A percentile compares a stretch with the other conserved stretches of the same genome.
phyloP scores from a whole-genome alignment of 2,797 vertebrate genomes.

The Nannoperca australis region DNA sequence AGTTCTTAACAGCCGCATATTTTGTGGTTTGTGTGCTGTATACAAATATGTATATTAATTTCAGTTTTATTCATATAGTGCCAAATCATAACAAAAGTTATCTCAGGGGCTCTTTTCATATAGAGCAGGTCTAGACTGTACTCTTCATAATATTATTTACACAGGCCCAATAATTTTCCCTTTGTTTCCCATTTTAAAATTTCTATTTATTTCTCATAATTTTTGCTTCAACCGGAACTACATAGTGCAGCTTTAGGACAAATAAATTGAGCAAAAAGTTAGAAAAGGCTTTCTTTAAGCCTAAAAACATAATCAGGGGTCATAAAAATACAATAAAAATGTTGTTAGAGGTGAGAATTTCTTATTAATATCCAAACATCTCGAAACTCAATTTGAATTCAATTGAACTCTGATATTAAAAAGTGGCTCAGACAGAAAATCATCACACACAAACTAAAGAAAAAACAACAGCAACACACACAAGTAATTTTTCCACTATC shows the following conservation, averaged over 20 bases:
- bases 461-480: conserved; percentile 19
- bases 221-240: neutral
- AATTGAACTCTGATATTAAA: neutral
- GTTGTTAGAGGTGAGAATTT: neutral
- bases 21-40: conserved; percentile 7
- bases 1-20: conserved; percentile 18
- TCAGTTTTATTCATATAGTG: no score
- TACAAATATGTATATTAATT: conserved; percentile 13
- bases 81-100: no score
- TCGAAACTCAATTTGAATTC: neutral
- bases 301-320: neutral
- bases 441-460: conserved; percentile 23
- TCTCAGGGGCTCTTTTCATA: no score
- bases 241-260: conserved; percentile 5
- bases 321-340: conserved; percentile 1
- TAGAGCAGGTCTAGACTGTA: no score
- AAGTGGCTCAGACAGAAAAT: conserved; percentile 11
- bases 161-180: neutral
- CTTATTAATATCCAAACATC: neutral
- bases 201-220: neutral
- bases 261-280: conserved; percentile 18
- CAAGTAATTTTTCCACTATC: conserved; percentile 68
- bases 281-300: neutral
- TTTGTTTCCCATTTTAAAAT: conserved; percentile 33
- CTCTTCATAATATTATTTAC: no score